Base-by-base conservation (phyloP, 1,140 invertebrate species). In the Hyphantria cunea region DNA sequence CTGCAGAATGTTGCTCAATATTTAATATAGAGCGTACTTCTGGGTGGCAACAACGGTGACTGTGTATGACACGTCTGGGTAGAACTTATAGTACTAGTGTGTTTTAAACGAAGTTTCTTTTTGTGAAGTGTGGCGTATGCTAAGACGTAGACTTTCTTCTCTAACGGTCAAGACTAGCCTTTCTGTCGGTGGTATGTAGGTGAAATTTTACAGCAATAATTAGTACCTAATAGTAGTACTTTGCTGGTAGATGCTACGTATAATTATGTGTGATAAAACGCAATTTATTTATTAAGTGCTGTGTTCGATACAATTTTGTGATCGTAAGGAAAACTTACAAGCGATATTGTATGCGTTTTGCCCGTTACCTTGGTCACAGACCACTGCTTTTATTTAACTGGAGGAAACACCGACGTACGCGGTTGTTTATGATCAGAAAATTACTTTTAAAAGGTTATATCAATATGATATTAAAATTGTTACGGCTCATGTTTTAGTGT, bases 401-500 rank as follows among this genome's bases (percentile, higher is more conserved):
- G 1, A 25, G n/a, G 17, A 25, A 25, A 25, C 17, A 25, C 17
- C 17, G 17, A 25, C 17, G 17, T 25, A 5, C 5, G 17, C 37
- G 59, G 55, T 74, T 70, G 66, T 76, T 74, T 74, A 73, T 64
- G 74, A 52, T 63, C 72, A 71, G 64, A 76, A 80, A 78, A 80
- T 72, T 67, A 62, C 64, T 77, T 74, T 70, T 63, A 74, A 80
- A 76, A 72, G 74, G 78, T 85, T 89, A 86, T 86, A 86, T 89
- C 84, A 60, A 80, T 76, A 83, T 85, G 86, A 89, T 89, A 89
- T 87, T 89, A 89, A 89, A 89, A 86, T 87, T 83, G 82, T 89
- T 89, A 77, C 84, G 78, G 80, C 82, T 86, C 75, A 80, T 73
- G 76, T 70, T 74, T 76, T 78, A 76, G 74, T 70, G 67, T 77